Conservation (phyloP, 2,888 invertebrate genomes). For the Tinea semifulvella region DNA sequence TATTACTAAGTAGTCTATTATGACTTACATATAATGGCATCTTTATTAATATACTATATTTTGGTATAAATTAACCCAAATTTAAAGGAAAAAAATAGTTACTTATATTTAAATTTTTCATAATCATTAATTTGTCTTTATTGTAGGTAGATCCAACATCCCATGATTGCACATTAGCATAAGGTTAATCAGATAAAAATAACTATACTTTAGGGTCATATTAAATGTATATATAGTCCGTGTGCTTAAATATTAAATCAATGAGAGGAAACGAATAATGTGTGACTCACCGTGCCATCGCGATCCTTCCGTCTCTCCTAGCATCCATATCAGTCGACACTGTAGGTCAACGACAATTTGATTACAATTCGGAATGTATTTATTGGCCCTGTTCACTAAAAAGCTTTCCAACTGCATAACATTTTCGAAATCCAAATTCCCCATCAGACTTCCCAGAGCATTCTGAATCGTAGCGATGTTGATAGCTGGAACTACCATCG, state of each 20-base stretch:
- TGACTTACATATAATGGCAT: too few species aligned
- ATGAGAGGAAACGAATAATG: not conserved
- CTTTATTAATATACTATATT: too few species aligned
- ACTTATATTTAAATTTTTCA: too few species aligned
- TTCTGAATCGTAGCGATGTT: constrained; percentile 60
- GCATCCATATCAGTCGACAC: constrained; percentile 68
- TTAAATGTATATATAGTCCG: not conserved
- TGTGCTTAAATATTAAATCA: not conserved
- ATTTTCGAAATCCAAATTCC: constrained; percentile 53
- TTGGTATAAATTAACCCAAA: too few species aligned
- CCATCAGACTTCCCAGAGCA: constrained; percentile 64
- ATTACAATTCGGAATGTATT: constrained; percentile 66
- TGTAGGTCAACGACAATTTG: constrained; percentile 71
- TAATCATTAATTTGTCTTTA: too few species aligned
- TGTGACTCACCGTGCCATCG: constrained; percentile 65
- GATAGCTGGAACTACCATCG: constrained; percentile 45
- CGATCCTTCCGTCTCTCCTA: constrained; percentile 65
- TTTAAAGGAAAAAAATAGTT: too few species aligned
- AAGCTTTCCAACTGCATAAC: constrained; percentile 66
- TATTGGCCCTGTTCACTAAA: constrained; percentile 56
- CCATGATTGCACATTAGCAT: too few species aligned
- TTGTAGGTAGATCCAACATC: too few species aligned
- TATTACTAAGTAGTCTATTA: too few species aligned
- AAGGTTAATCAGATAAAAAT: too few species aligned
- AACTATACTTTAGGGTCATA: too few species aligned